Percentiles rank a stretch among this genome's conserved stretches.
Evolutionary conservation across 2,888 invertebrate species (phyloP).

Genomic region (Chrysina gloriosa): DNA sequence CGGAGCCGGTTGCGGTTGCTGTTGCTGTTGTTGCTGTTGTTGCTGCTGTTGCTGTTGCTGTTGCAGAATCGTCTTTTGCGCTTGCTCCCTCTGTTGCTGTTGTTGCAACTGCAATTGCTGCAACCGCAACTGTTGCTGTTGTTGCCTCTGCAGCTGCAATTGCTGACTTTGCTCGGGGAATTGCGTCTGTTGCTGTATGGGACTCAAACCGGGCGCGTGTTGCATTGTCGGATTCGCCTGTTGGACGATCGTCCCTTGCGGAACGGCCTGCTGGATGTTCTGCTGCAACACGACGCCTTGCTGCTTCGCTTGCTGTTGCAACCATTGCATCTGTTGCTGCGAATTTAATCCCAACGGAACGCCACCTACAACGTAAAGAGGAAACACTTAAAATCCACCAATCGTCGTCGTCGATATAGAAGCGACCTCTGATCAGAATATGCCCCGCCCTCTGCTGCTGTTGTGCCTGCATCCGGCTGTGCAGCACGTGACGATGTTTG

Average conservation of each 20-base stretch:
- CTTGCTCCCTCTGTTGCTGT: conserved; percentile 70
- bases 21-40: conserved; percentile 62
- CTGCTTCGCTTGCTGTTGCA: conserved; percentile 64
- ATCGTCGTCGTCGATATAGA: conserved; percentile 21
- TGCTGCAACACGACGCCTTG: conserved; percentile 62
- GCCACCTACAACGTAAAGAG: conserved; percentile 55
- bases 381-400: background rate
- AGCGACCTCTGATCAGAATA: conserved; percentile 61
- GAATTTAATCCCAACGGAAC: conserved; percentile 62
- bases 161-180: conserved; percentile 56
- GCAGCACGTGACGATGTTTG: conserved; percentile 70
- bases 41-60: background rate
- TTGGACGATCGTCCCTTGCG: conserved; percentile 44
- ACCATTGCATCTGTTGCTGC: conserved; percentile 64
- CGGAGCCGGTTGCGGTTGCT: no score
- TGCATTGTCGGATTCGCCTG: conserved; percentile 38
- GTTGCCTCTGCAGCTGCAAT: conserved; percentile 67
- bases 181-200: conserved; percentile 58
- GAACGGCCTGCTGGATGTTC: conserved; percentile 41
- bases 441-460: conserved; percentile 60
- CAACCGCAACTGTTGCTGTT: conserved; percentile 72
- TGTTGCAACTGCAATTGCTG: conserved; percentile 73
- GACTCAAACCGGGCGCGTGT: conserved; percentile 60
- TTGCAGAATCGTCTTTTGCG: conserved; percentile 56
- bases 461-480: conserved; percentile 67